Evolutionary conservation across 2,888 invertebrate species (phyloP), one percentile per base, ranked within the genome.

Genomic region (Ochlodes sylvanus): DNA sequence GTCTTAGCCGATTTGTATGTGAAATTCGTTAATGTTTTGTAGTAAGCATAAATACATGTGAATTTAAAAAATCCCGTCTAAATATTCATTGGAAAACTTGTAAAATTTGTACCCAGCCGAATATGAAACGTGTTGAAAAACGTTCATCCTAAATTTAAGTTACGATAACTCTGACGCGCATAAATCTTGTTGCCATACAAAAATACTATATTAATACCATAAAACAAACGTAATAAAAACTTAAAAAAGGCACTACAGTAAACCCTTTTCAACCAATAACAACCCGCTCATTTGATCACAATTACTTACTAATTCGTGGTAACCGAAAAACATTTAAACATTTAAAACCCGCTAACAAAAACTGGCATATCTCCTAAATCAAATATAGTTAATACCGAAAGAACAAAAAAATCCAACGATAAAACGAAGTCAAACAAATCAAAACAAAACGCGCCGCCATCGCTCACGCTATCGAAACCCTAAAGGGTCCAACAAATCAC

Each of bases 401-500:
- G 41, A 21, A 32, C 44, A 61, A 32, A 32, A n/a, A 54, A 60
- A n/a, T 60, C n/a, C 54, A 61, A 61, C n/a, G 34, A 58, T 5
- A 58, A 55, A 61, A 34, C 61, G 10, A 19, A 61, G 44, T 57
- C 34, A 62, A 69, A 66, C 61, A 69, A 62, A 62, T 62, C 57
- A 56, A 65, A 69, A 66, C 62, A 62, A 56, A 42, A 38, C 52
- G 34, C 3, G 38, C 65, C 65, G 62, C 57, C 65, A 62, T 62
- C 57, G 57, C 69, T 65, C 58, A 62, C 57, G 56, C 64, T 56
- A 69, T 65, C 64, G 56, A 50, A 34, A 62, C 47, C 61, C 41
- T 34, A 61, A 47, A 69, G 65, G 62, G 41, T 17, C 64, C 17
- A 58, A 58, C 57, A 63, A 67, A 70, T 63, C 65, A 70, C 66